Base-by-base conservation (phyloP, 2,888 invertebrate genomes). In the Chorisops tibialis region DNA sequence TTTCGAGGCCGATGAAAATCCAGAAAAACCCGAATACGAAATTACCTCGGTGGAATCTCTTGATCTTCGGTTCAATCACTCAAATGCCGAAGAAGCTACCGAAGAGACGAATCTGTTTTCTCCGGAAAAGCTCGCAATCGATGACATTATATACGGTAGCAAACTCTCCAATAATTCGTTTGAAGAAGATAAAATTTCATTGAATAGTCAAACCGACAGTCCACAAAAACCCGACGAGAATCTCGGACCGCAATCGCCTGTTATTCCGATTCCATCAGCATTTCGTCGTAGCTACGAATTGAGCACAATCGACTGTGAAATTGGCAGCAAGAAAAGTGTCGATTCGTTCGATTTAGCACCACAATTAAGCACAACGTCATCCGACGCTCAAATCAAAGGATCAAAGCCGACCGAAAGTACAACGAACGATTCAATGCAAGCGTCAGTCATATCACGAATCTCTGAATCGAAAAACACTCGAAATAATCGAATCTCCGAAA, bases 401-500 rank as follows among this genome's bases (percentile, higher is more conserved):
- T 24, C 30, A 1, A 7, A 12, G 12, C 12, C 18, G 12, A 19
- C 21, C 19, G 38, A 39, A 21, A 48, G 9, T n/a, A 19, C 51
- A 21, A n/a, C 19, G 7, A 61, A 65, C 6, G 48, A 37, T 18
- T 75, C 76, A 0, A 61, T 75, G 21, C 56, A 56, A 35, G 18
- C 30, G 24, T 45, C 56, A 9, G 14, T 19, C 7, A 37, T 18
- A 24, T 56, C 56, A 2, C 11, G 21, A 7, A 16, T 19, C 1
- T 56, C 56, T 3, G 75, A 76, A 64, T 72, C 74, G 5, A 74
- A 74, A 41, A 74, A 74, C 1, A 64, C 72, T 11, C 54, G 63
- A 39, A 76, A 74, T 52, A 77, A 81, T 69, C 88, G 87, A 73
- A 88, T 90, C 66, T 90, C 92, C 0, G 92, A 93, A 73, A 91